These are phyloP conservation scores for Cyrtorhinus lividipennis DNA, from an alignment of 1,140 invertebrate species.

Conservation along the genomic window DNA sequence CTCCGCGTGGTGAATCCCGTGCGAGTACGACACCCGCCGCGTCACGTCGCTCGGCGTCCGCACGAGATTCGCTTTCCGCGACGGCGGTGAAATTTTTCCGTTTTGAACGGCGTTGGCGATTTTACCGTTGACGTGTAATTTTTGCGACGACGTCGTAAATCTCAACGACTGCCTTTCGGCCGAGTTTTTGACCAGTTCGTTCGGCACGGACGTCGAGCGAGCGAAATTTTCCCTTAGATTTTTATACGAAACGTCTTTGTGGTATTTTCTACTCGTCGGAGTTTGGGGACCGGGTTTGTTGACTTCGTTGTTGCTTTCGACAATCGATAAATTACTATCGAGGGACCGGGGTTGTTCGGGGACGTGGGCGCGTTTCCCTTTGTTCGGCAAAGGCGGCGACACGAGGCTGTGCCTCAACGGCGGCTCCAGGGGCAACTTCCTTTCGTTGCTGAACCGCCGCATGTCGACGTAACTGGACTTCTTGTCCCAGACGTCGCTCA, in stretches of 20 bases:
- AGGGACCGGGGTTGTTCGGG: slow-evolving; percentile 22
- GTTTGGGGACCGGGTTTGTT: slow-evolving; percentile 25
- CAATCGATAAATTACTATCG: slow-evolving; percentile 22
- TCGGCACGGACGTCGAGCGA: slow-evolving; percentile 12
- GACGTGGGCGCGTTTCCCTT: slow-evolving; percentile 7
- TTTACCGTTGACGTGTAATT: slow-evolving; percentile 36
- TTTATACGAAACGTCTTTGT: slow-evolving; percentile 15
- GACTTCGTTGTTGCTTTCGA: slow-evolving; percentile 20
- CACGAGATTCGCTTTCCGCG: slow-evolving; percentile 16
- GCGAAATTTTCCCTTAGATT: slow-evolving; percentile 19
- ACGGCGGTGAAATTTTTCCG: slow-evolving; percentile 22
- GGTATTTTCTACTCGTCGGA: slow-evolving; percentile 20
- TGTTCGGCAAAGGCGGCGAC: slow-evolving; percentile 21
- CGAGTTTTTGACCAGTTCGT: slow-evolving; percentile 2
- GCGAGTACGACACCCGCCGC: slow-evolving; percentile 11
- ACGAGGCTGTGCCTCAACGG: slow-evolving; percentile 12
- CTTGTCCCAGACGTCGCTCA: slow-evolving; percentile 18
- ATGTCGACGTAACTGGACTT: slow-evolving; percentile 17
- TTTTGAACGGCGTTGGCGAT: slow-evolving; percentile 25
- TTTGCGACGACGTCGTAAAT: slow-evolving; percentile 29
- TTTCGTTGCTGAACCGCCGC: background rate
- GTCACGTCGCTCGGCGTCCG: slow-evolving; percentile 20
- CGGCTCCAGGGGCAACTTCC: background rate
- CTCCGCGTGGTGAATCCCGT: slow-evolving; percentile 16
- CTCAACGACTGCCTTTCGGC: slow-evolving; percentile 22